phyloP scores from a whole-genome alignment of 1,140 invertebrate genomes.

The Drosophila azteca region DNA sequence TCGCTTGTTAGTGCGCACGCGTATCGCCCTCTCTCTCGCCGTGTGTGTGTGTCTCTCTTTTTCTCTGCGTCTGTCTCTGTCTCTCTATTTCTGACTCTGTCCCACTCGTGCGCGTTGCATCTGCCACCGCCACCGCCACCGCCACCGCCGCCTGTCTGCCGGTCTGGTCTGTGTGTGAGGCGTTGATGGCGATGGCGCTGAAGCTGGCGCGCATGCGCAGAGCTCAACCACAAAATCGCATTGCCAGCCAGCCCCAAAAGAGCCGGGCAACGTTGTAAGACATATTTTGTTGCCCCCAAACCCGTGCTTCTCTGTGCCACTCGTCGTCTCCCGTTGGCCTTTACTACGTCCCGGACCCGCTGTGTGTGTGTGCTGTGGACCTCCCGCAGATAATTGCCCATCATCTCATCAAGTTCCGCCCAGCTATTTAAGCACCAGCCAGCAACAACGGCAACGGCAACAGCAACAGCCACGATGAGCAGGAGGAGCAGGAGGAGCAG shows the following conservation, averaged over 20 bases:
- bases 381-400: conserved; percentile 82
- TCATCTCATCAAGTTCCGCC: conserved; percentile 83
- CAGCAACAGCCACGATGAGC: conserved; percentile 8
- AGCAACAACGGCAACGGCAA: conserved; percentile 33
- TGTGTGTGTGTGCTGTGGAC: conserved; percentile 66
- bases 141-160: not conserved
- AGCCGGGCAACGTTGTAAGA: conserved; percentile 67
- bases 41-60: not conserved
- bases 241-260: conserved; percentile 37
- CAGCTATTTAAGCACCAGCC: conserved; percentile 73
- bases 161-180: conserved; percentile 84
- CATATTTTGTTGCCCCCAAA: conserved; percentile 57
- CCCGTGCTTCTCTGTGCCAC: conserved; percentile 3
- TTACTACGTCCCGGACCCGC: too few species aligned
- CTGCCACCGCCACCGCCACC: not conserved
- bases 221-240: conserved; percentile 68
- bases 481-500: not conserved
- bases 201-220: conserved; percentile 83
- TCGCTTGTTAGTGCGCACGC: conserved; percentile 56
- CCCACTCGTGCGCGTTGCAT: conserved; percentile 4
- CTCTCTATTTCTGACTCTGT: not conserved
- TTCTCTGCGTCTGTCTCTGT: not conserved
- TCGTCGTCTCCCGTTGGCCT: not conserved
- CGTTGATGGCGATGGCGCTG: conserved; percentile 85
- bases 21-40: conserved; percentile 37